phyloP scores from a whole-genome alignment of 2,797 vertebrate species.

The Anguilla marmorata region DNA sequence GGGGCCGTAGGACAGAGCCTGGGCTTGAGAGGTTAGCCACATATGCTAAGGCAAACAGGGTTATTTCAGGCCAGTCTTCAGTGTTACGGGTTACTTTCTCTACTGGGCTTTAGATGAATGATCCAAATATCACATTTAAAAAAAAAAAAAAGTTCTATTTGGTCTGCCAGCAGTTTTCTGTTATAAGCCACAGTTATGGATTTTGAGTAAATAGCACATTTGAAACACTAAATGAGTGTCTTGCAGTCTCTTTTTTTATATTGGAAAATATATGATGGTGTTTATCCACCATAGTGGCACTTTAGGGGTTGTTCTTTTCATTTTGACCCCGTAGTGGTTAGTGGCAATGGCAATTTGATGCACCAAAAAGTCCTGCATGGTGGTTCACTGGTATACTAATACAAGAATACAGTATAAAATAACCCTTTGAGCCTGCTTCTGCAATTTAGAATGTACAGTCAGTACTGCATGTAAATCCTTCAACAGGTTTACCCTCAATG shows the following conservation, averaged over 20 bases:
- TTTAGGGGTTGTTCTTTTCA: too few relatives aligned
- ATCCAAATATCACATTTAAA: background rate
- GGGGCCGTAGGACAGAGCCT: background rate
- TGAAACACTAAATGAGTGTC: background rate
- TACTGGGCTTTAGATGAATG: background rate
- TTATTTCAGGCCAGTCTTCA: background rate
- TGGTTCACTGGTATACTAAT: background rate
- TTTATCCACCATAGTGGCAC: background rate
- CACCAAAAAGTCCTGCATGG: background rate
- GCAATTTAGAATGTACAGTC: background rate
- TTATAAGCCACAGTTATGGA: background rate
- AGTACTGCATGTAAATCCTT: background rate
- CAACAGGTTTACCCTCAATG: background rate
- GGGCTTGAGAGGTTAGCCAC: background rate
- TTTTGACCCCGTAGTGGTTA: background rate
- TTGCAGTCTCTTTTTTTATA: background rate
- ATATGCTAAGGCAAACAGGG: background rate
- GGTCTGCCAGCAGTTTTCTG: background rate
- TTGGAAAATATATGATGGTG: too few relatives aligned
- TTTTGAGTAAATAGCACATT: background rate
- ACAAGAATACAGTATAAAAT: background rate
- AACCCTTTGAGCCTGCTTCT: background rate
- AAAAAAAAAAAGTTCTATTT: background rate
- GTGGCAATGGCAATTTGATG: background rate
- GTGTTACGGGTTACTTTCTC: background rate